These are phyloP conservation scores for Hirundichthys speculiger DNA, from an alignment of 2,113 vertebrate genomes.

Conservation along the genomic window DNA sequence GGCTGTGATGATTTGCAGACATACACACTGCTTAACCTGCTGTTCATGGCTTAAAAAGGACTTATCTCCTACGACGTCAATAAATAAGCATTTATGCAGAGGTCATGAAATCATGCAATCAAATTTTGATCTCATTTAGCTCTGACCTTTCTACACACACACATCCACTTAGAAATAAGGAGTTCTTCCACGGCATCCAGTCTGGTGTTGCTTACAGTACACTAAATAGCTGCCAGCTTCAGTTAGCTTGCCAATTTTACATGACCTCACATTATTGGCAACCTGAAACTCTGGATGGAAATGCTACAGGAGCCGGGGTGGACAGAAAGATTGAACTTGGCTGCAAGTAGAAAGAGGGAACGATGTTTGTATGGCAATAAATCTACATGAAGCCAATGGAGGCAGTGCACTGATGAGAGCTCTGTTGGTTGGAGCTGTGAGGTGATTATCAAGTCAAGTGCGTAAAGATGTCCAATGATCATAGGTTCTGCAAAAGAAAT, in stretches of 20 bases:
- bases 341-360: conserved; percentile 39
- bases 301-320: conserved; percentile 30
- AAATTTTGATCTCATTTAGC: conserved; percentile 71
- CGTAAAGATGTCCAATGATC: conserved; percentile 51
- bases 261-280: conserved; percentile 71
- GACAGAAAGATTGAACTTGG: conserved; percentile 65
- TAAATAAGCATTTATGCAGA: conserved; percentile 57
- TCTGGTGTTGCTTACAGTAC: conserved; percentile 38
- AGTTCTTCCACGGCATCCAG: conserved; percentile 42
- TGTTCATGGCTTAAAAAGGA: conserved; percentile 31
- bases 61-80: conserved; percentile 44
- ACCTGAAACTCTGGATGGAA: conserved; percentile 59
- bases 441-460: conserved; percentile 42
- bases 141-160: conserved; percentile 54
- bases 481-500: background rate
- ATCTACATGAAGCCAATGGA: conserved; percentile 71
- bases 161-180: conserved; percentile 36
- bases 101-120: conserved; percentile 59
- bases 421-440: conserved; percentile 57
- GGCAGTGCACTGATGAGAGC: conserved; percentile 62
- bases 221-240: conserved; percentile 68
- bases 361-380: conserved; percentile 62
- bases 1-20: conserved; percentile 55
- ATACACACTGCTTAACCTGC: conserved; percentile 25
- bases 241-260: conserved; percentile 69